Percentiles rank a stretch among this genome's conserved stretches.
phyloP scores from a whole-genome alignment of 2,113 vertebrate genomes.

The Rhinoderma darwinii region DNA sequence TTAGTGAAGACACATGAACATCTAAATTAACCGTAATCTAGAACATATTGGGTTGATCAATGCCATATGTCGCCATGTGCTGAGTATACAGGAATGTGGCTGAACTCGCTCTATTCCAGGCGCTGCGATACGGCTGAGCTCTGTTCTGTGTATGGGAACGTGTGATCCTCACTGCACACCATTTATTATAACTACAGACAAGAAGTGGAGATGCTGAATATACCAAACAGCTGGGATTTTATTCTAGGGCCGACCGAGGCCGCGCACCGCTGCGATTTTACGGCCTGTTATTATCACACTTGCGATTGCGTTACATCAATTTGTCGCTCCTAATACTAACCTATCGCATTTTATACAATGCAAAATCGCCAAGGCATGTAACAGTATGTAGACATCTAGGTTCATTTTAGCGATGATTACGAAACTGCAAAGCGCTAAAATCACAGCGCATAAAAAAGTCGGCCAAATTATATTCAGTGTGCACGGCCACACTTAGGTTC shows the following conservation, averaged over 20 bases:
- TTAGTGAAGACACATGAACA: slow-evolving; percentile 50
- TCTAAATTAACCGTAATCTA: slow-evolving; percentile 47
- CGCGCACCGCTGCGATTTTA: no score
- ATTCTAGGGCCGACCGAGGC: neutral
- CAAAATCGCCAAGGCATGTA: no score
- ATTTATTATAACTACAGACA: neutral
- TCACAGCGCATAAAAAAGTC: no score
- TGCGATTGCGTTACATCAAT: no score
- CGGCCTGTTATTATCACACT: no score
- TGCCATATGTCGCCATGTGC: slow-evolving; percentile 47
- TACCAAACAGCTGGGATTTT: neutral
- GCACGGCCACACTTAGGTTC: no score
- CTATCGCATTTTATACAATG: no score
- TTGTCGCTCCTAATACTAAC: no score
- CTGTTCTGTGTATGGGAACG: neutral
- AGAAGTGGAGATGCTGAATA: neutral
- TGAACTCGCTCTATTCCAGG: neutral
- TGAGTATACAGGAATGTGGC: slow-evolving; percentile 15
- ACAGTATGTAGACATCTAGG: no score
- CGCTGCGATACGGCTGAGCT: neutral
- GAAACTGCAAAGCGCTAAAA: no score
- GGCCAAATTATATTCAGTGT: no score
- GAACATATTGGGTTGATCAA: slow-evolving; percentile 52
- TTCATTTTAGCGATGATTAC: no score
- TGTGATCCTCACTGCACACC: neutral